A percentile compares a stretch with the other conserved stretches of the same genome.
These are phyloP conservation scores for Papilio polyxenes DNA, from an alignment of 1,140 invertebrate species.

Conservation along the genomic window DNA sequence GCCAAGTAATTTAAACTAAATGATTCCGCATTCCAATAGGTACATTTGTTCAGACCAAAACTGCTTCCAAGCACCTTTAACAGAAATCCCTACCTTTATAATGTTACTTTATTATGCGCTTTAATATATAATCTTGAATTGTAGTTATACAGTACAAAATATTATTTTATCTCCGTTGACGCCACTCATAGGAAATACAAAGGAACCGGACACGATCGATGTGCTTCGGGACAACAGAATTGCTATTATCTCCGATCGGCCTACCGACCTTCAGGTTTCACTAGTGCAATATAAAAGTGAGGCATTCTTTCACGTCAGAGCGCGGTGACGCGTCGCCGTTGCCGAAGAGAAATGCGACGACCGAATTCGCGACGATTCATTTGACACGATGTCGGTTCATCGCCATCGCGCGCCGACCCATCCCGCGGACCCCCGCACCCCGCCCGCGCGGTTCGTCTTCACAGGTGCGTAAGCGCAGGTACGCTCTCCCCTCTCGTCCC, in stretches of 20 bases:
- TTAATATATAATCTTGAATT: background rate
- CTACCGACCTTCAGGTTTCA: slow-evolving; percentile 74
- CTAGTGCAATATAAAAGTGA: slow-evolving; percentile 64
- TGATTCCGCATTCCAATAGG: slow-evolving; percentile 27
- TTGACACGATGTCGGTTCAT: slow-evolving; percentile 79
- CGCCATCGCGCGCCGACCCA: slow-evolving; percentile 60
- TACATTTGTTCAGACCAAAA: background rate
- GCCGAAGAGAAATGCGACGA: slow-evolving; percentile 70
- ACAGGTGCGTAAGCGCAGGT: slow-evolving; percentile 78
- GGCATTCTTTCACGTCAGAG: slow-evolving; percentile 72
- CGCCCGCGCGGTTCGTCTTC: slow-evolving; percentile 61
- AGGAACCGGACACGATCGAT: background rate
- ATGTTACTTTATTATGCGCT: background rate
- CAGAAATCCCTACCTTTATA: background rate
- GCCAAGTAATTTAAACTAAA: slow-evolving; percentile 11
- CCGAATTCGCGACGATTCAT: slow-evolving; percentile 76
- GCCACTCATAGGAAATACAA: background rate
- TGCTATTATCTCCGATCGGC: slow-evolving; percentile 50
- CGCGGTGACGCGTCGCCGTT: slow-evolving; percentile 58
- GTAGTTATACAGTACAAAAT: background rate
- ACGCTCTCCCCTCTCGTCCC: slow-evolving; percentile 48
- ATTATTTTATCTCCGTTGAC: background rate
- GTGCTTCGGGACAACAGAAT: background rate
- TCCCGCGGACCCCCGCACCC: slow-evolving; percentile 36
- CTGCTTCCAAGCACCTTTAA: background rate